Conservation (phyloP, 2,113 vertebrate genomes). For the Ariopsis seemanni region DNA sequence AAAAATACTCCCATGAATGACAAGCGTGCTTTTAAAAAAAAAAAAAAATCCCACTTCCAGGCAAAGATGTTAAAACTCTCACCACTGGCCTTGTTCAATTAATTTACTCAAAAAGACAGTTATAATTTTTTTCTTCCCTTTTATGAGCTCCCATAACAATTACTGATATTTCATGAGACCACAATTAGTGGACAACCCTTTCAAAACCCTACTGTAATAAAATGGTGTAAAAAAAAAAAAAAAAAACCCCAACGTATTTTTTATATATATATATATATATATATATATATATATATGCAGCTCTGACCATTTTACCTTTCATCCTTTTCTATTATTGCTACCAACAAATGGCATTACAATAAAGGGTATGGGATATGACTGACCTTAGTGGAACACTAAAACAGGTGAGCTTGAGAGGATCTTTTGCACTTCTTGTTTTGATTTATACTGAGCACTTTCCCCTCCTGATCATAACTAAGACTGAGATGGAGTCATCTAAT, state of each 20-base stretch:
- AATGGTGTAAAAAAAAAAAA: background rate
- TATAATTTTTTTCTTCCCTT: background rate
- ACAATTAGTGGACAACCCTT: constrained; percentile 12
- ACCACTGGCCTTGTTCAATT: background rate
- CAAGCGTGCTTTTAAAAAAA: too few relatives aligned
- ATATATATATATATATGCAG: background rate
- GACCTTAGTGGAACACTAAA: constrained; percentile 36
- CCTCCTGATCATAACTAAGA: constrained; percentile 47
- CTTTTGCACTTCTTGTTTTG: constrained; percentile 44
- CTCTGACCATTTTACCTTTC: background rate
- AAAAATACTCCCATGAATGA: background rate
- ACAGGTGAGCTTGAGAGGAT: constrained; percentile 42
- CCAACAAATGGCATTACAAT: constrained; percentile 48
- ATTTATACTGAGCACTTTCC: constrained; percentile 43
- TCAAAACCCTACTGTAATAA: constrained; percentile 5
- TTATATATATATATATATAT: background rate
- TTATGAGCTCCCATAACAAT: constrained; percentile 3
- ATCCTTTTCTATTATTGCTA: constrained; percentile 16
- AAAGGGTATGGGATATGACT: constrained; percentile 48
- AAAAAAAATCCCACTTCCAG: background rate
- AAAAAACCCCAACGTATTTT: background rate
- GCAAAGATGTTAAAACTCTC: background rate
- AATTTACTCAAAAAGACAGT: background rate
- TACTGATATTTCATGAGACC: background rate
- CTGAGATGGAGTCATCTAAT: constrained; percentile 45